Evolutionary conservation across 2,113 vertebrate genomes (phyloP), one percentile per base, ranked within the genome.

Genomic region (Corythaeola cristata): DNA sequence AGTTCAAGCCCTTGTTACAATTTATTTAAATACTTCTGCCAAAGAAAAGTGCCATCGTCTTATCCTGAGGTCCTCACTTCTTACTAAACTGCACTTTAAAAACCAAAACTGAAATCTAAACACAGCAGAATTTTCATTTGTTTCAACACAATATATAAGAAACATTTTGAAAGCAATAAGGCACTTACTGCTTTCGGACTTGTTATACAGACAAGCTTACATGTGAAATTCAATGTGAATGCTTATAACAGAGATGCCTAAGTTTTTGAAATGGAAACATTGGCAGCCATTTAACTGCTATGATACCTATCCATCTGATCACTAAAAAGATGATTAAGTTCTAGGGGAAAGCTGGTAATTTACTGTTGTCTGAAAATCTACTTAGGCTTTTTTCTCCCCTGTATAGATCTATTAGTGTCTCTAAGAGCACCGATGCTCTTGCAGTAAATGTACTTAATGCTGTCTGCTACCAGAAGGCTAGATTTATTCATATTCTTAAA

Each of bases 391-490:
- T 63, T 37, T 47, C 16, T 0, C 0, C 44, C 23, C 15, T 32
- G 9, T 28, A 11, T 19, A 39, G 33, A 27, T 76, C 37, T 92
- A 18, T 64, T 49, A 37, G 20, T 20, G 16, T 90, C 52, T 78
- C 35, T 39, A 45, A 81, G 39, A 91, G 15, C 62, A 92, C 4
- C 63, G 44, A 0, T 24, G 41, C 26, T 77, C 55, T 63, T 45
- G 26, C 44, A 75, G 14, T 82, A 53, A 78, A 77, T 24, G 28
- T 64, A 74, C 55, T 77, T 91, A 86, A 50, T n/a, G 47, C 45
- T 90, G n/a, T 30, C 55, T 90, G 18, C 53, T 85, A 76, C 28
- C 77, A 89, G 58, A 87, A 83, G 45, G 45, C 56, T n/a, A 71
- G 22, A 85, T 45, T 72, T 91, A 89, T 74, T 59, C 3, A 26